These are phyloP conservation scores for Trypoxylon attenuatum DNA, from an alignment of 2,888 invertebrate species.

Conservation along the genomic window DNA sequence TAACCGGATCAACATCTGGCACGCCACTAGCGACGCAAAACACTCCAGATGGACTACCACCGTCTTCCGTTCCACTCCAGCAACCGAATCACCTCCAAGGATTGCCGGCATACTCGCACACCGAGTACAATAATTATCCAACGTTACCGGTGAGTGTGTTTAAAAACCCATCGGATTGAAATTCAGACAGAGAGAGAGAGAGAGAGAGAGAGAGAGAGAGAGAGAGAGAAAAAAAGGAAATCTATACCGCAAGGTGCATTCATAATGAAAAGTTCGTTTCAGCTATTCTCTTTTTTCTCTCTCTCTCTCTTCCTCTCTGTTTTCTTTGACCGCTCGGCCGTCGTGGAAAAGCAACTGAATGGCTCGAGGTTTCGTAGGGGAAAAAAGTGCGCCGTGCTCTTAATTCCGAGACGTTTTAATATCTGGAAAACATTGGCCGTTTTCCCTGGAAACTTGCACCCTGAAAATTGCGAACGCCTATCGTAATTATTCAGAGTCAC, in stretches of 20 bases:
- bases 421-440: neutral
- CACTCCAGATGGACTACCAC: conserved; percentile 70
- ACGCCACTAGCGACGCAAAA: conserved; percentile 78
- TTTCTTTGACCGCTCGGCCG: no score
- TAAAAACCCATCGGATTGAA: neutral
- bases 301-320: no score
- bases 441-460: neutral
- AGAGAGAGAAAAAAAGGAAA: no score
- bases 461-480: no score
- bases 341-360: no score
- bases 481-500: no score
- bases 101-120: conserved; percentile 65
- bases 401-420: neutral
- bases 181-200: neutral
- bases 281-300: no score
- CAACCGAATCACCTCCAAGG: conserved; percentile 70
- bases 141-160: conserved; percentile 71
- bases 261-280: conserved; percentile 1
- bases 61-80: conserved; percentile 64
- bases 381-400: neutral
- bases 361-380: no score
- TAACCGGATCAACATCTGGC: conserved; percentile 81
- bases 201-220: neutral
- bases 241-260: neutral
- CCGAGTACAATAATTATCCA: conserved; percentile 72